Base-by-base conservation (phyloP, 1,140 invertebrate genomes). In the Drosophila sp. region DNA sequence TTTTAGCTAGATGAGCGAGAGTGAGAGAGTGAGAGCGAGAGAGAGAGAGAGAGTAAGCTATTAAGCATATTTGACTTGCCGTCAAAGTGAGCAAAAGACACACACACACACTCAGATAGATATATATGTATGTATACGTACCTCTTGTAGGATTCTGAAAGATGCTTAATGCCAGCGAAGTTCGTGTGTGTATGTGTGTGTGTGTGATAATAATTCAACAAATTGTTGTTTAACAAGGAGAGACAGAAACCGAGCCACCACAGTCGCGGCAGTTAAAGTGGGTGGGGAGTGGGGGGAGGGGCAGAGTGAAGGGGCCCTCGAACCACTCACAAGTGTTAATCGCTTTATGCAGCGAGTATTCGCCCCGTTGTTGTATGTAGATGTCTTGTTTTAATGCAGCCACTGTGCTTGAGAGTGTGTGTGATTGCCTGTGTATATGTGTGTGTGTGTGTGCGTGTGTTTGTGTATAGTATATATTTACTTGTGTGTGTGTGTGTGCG, bases 131-230 rank as follows among this genome's bases (percentile, higher is more conserved):
- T 25, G 47, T 33, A 23, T 29, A 41, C 44, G 25, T 79, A 32
- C 54, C 32, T 56, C 60, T 73, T 55, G 32, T 58, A n/a, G 69
- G 62, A 79, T 63, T 57, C 68, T 79, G 71, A 76, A 69, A 66
- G 67, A 72, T 60, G 23, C 63, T 40, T 40, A 66, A 74, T 29
- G 25, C 55, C 57, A 23, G 41, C 25, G 32, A 66, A 27, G 17
- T 17, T 17, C 67, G 41, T 62, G 54, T 54, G 25, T n/a, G 10
- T 32, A 50, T 62, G 38, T 64, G 70, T 62, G 27, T 58, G 62
- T 77, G 79, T 76, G 66, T 82, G 83, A 87, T 86, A 86, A 89
- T 86, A 86, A 86, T 86, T 86, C 83, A 87, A 86, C 83, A 86
- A 86, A 86, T 86, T 86, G 83, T 83, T 86, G 79, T 83, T 87